phyloP scores from a whole-genome alignment of 2,797 vertebrate species.

The Galaxias olidus region DNA sequence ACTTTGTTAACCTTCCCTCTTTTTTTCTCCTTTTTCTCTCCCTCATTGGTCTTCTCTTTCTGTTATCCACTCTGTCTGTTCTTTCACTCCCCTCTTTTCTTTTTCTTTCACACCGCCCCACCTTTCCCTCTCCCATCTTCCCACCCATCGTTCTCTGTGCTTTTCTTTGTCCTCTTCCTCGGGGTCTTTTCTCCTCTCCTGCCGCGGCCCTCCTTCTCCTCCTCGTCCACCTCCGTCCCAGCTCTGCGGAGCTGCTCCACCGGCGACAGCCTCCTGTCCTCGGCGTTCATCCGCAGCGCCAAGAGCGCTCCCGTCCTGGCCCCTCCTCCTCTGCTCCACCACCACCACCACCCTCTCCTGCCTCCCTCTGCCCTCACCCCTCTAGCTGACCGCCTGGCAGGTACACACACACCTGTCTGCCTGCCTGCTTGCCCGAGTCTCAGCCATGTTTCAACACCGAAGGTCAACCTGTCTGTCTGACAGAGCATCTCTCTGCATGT shows the following conservation, averaged over 20 bases:
- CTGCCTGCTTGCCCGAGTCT: slow-evolving; percentile 2
- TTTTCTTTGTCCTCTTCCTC: slow-evolving; percentile 19
- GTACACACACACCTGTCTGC: slow-evolving; percentile 82
- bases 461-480: background rate
- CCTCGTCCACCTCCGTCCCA: slow-evolving; percentile 82
- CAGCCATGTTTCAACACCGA: background rate
- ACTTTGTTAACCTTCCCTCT: slow-evolving; percentile 6
- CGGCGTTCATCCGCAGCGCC: slow-evolving; percentile 99
- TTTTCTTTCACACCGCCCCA: background rate
- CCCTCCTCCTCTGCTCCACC: slow-evolving; percentile 82
- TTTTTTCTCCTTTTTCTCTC: slow-evolving; percentile 13
- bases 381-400: slow-evolving; percentile 99
- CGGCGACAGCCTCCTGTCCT: slow-evolving; percentile 99
- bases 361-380: slow-evolving; percentile 96
- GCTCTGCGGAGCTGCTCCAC: slow-evolving; percentile 99
- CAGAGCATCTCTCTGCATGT: slow-evolving; percentile 5
- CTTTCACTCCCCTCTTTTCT: slow-evolving; percentile 19
- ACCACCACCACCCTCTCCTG: slow-evolving; percentile 93
- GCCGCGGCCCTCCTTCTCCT: slow-evolving; percentile 80
- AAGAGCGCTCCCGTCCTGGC: slow-evolving; percentile 99
- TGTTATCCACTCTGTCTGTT: slow-evolving; percentile 9
- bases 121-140: slow-evolving; percentile 15
- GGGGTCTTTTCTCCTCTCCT: slow-evolving; percentile 57
- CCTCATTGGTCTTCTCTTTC: slow-evolving; percentile 12
- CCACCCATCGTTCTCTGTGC: slow-evolving; percentile 14